Percentiles rank a stretch among this genome's conserved stretches.
These are phyloP conservation scores for Caenorhabditis becei DNA, from an alignment of 2,888 invertebrate species.

Conservation along the genomic window DNA sequence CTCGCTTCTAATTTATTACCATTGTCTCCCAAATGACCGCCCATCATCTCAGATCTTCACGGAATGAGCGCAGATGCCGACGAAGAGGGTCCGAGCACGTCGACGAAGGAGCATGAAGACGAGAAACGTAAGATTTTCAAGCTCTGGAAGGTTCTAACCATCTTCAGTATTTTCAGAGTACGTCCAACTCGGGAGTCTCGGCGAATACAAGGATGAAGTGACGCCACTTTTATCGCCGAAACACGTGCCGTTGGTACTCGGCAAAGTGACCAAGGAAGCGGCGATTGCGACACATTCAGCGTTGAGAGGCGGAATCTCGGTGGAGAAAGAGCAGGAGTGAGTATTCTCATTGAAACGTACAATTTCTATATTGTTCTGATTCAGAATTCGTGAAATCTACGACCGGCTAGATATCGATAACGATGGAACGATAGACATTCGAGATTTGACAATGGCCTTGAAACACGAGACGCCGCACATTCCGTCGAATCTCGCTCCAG, in stretches of 20 bases:
- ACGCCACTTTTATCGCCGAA: conserved; percentile 44
- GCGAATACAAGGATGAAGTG: conserved; percentile 44
- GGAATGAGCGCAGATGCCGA: conserved; percentile 12
- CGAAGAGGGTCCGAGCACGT: conserved; percentile 29
- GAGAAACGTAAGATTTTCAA: background rate
- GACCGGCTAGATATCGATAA: conserved; percentile 92
- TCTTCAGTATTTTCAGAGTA: conserved; percentile 38
- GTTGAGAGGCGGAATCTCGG: conserved; percentile 67
- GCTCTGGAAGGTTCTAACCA: background rate
- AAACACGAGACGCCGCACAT: conserved; percentile 85
- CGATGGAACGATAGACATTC: conserved; percentile 95
- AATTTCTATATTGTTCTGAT: background rate
- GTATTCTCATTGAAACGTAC: conserved; percentile 1
- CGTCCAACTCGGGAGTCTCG: conserved; percentile 38
- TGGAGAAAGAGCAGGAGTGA: conserved; percentile 74
- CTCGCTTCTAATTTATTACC: background rate
- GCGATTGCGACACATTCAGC: conserved; percentile 78
- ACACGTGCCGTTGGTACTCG: conserved; percentile 45
- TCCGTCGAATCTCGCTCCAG: conserved; percentile 76
- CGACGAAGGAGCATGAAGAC: conserved; percentile 9
- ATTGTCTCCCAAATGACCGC: background rate
- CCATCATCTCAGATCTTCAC: background rate
- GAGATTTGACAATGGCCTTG: conserved; percentile 91
- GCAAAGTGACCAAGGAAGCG: conserved; percentile 71
- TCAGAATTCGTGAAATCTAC: conserved; percentile 86